Percentiles rank a stretch among this genome's conserved stretches.
Conservation (phyloP, 2,888 invertebrate species). For the Rhagonycha fulva region DNA sequence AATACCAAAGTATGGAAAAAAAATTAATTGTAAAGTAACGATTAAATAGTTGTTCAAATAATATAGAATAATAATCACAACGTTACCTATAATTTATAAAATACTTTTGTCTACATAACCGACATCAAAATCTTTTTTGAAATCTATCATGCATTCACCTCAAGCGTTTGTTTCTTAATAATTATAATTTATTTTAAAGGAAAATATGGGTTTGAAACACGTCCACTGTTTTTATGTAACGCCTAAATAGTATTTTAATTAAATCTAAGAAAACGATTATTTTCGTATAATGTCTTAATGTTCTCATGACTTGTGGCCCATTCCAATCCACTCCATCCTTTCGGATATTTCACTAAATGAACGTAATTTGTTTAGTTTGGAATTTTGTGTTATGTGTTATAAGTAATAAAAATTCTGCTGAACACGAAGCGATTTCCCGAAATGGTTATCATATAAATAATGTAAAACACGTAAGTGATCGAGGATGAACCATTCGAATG, state of each 20-base stretch:
- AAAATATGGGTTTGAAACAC: slow-evolving; percentile 13
- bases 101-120: slow-evolving; percentile 3
- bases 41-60: slow-evolving; percentile 6
- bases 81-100: slow-evolving; percentile 15
- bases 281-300: slow-evolving; percentile 12
- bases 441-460: slow-evolving; percentile 20
- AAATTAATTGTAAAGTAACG: not conserved
- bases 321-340: not conserved
- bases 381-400: not conserved
- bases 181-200: slow-evolving; percentile 17
- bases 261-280: slow-evolving; percentile 12
- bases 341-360: not conserved
- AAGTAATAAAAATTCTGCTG: slow-evolving; percentile 15
- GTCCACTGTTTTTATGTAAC: slow-evolving; percentile 14
- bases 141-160: slow-evolving; percentile 23
- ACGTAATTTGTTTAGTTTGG: slow-evolving; percentile 1
- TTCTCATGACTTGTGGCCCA: not conserved
- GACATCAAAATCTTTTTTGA: slow-evolving; percentile 19
- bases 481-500: not conserved
- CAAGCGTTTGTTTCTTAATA: slow-evolving; percentile 12
- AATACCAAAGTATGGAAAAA: not conserved
- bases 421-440: slow-evolving; percentile 14
- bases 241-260: slow-evolving; percentile 18
- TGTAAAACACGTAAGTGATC: slow-evolving; percentile 9
- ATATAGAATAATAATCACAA: not conserved